Base-by-base conservation (phyloP, 1,140 invertebrate genomes). In the Scaptomyza pallida region DNA sequence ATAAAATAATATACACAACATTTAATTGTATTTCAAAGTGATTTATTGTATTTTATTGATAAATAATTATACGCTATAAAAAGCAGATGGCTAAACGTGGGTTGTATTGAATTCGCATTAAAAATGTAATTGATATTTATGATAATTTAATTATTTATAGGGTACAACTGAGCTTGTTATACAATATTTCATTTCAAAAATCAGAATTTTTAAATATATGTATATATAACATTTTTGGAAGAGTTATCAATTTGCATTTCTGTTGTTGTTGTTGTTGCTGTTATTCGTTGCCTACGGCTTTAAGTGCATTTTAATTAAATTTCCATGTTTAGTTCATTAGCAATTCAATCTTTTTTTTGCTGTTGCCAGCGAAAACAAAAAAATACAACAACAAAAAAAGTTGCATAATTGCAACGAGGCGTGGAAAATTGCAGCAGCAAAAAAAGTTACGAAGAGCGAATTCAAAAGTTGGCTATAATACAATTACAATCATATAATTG, bases 261-360 rank as follows among this genome's bases (percentile, higher is more conserved):
- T 19, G 13, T 56, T 21, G 19, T 21, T 21, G 4, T 21, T 21
- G n/a, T 21, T 21, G 2, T 21, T 21, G 19, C 4, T 21, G 6
- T 30, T 30, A 2, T 30, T 30, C 5, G 40, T 13, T 68, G 64
- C 13, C 51, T 50, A 44, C 60, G 21, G 61, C 55, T 72, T 72
- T 67, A 60, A 79, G 48, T 60, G 63, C 48, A 63, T 74, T 82
- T 79, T 72, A 73, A 77, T 81, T 73, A 67, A 74, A 67, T 70
- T 78, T 78, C 54, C 56, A 74, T 74, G 70, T 74, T 71, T 48
- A 77, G 60, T 71, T 74, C 69, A 81, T 81, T 77, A 81, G 72
- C 45, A 81, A 81, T 81, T 77, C 60, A 82, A 81, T 77, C n/a
- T n/a, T n/a, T n/a, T 78, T 44, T 77, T 78, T 44, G 57, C 48